A percentile compares a stretch with the other conserved stretches of the same genome.
These are phyloP conservation scores for Daboia siamensis DNA, from an alignment of 2,113 vertebrate genomes.

Conservation along the genomic window DNA sequence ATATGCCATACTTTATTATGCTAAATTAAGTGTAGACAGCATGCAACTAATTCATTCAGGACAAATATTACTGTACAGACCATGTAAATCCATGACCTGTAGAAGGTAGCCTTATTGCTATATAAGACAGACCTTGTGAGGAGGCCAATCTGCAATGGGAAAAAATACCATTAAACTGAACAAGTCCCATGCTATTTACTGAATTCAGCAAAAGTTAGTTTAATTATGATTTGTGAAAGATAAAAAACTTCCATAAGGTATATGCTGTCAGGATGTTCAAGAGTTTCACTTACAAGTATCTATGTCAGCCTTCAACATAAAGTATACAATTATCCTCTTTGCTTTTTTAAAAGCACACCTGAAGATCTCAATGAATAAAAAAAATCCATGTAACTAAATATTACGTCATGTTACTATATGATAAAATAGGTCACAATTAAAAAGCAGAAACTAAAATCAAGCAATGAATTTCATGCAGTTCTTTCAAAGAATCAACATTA, in stretches of 20 bases:
- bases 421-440: neutral
- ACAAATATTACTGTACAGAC: conserved; percentile 46
- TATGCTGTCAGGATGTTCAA: neutral
- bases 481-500: neutral
- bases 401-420: neutral
- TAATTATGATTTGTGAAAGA: neutral
- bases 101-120: conserved; percentile 46
- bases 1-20: neutral
- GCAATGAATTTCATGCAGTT: conserved; percentile 27
- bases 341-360: neutral
- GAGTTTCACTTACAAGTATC: neutral
- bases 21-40: neutral
- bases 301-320: neutral
- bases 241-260: neutral
- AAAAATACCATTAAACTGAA: neutral
- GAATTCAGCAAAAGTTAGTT: neutral
- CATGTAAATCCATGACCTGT: conserved; percentile 12
- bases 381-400: neutral
- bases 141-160: conserved; percentile 15
- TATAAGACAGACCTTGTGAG: conserved; percentile 21
- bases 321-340: neutral
- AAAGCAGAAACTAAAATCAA: conserved; percentile 37
- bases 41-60: conserved; percentile 24
- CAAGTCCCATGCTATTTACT: neutral
- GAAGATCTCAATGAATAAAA: neutral